Conservation (phyloP, 1,140 invertebrate species). For the Lasaia peninsularis region DNA sequence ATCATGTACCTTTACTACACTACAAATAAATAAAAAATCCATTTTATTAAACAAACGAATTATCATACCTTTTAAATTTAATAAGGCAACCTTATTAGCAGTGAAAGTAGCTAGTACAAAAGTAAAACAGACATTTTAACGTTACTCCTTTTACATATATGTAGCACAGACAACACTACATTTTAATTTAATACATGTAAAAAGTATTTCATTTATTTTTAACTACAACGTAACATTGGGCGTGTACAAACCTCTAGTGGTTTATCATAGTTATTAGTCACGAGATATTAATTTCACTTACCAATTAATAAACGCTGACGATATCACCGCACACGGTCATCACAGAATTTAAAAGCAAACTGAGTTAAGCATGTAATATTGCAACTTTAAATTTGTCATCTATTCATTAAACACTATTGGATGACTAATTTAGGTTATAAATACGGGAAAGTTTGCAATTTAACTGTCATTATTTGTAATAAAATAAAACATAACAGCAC, state of each 20-base stretch:
- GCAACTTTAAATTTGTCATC: conserved; percentile 42
- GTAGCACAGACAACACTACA: background rate
- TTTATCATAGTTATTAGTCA: conserved; percentile 16
- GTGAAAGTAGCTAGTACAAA: background rate
- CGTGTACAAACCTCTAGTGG: conserved; percentile 25
- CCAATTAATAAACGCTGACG: conserved; percentile 30
- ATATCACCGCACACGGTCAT: conserved; percentile 34
- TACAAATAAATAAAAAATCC: no score
- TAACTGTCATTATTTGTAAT: conserved; percentile 10
- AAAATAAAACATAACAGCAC: background rate
- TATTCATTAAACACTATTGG: conserved; percentile 46
- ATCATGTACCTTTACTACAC: no score
- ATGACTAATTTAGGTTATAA: conserved; percentile 66
- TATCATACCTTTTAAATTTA: background rate
- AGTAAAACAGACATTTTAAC: background rate
- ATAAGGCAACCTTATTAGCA: background rate
- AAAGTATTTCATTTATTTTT: background rate
- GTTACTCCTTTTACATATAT: background rate
- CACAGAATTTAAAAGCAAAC: conserved; percentile 29
- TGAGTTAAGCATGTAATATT: conserved; percentile 31
- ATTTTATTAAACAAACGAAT: background rate
- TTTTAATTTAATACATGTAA: background rate
- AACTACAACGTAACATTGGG: conserved; percentile 19
- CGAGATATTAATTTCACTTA: conserved; percentile 27
- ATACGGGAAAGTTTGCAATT: conserved; percentile 18